These are phyloP conservation scores for Tachyglossus aculeatus DNA, from an alignment of 2,797 vertebrate genomes.

Conservation along the genomic window DNA sequence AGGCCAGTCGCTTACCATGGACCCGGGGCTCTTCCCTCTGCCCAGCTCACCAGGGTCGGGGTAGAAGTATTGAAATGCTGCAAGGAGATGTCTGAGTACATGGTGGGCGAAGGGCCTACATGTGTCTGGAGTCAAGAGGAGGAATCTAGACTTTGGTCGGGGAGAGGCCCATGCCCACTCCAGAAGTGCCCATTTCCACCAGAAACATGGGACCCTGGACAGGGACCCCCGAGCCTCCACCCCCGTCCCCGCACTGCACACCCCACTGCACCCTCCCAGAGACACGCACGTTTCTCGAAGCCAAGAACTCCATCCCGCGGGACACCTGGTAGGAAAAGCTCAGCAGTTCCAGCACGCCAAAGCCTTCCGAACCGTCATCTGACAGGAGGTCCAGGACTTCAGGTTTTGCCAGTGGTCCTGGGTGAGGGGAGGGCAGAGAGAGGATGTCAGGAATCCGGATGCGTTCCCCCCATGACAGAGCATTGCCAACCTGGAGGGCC, in stretches of 20 bases:
- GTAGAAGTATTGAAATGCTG: neutral
- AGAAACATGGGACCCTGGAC: neutral
- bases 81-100: neutral
- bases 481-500: too few relatives aligned
- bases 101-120: neutral
- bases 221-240: neutral
- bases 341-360: conserved; percentile 90
- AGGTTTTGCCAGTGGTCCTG: conserved; percentile 69
- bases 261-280: neutral
- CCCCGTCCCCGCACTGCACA: neutral
- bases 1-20: fast-evolving
- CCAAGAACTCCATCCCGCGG: conserved; percentile 96
- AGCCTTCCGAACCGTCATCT: conserved; percentile 85
- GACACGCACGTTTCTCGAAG: conserved; percentile 94
- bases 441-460: neutral
- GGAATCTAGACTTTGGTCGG: too few relatives aligned
- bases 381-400: conserved; percentile 89
- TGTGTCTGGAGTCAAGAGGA: too few relatives aligned
- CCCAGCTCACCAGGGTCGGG: too few relatives aligned
- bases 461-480: too few relatives aligned
- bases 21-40: fast-evolving
- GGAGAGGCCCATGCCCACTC: too few relatives aligned
- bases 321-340: conserved; percentile 98
- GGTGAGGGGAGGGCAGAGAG: neutral
- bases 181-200: neutral